Evolutionary conservation across 2,113 vertebrate genomes (phyloP), one percentile per base, ranked within the genome.

Genomic region (Sinocyclocheilus maitianheensis): DNA sequence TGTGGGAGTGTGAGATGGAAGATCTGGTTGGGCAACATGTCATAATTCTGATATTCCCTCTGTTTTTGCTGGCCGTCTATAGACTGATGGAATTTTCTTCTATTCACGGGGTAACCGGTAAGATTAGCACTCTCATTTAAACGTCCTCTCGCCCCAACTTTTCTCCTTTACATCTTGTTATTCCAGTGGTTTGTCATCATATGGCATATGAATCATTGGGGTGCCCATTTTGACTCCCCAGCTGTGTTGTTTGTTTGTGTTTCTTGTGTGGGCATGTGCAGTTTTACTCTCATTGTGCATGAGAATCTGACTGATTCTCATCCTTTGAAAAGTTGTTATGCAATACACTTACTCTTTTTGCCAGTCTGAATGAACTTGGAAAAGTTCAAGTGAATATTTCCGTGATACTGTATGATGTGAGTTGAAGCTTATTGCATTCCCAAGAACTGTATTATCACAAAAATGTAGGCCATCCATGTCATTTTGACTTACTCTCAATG

Each of bases 81-180:
- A 99, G 97, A 98, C 97, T 99, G 98, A 99, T 96, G 97, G 96
- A 97, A 95, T 96, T 92, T 96, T 96, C 96, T 94, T 95, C 96
- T 96, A 96, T 95, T 96, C 69, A 96, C 96, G 96, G 95, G 95
- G 96, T 95, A 97, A 96, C 92, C 92, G 98, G 98, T 99, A 99
- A 99, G 98, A 95, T 93, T 95, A 92, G 91, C 90, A 92, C 81
- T 34, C 85, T 3, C 11, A n/a, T 0, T 67, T 7, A 40, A 37
- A 40, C 34, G 75, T 48, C 11, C 77, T 51, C 0, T 0, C 22
- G 0, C 60, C 30, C 60, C 51, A 51, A 63, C 78, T 77, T 85
- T 51, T 55, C 72, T 86, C 4, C 8, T 34, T 86, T 12, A 87
- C 80, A 89, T 88, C 48, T 74, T 87, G 74, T 67, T 72, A n/a